Percentiles rank a stretch among this genome's conserved stretches.
Evolutionary conservation across 1,140 invertebrate species (phyloP).

Genomic region (Trichonephila clavata): DNA sequence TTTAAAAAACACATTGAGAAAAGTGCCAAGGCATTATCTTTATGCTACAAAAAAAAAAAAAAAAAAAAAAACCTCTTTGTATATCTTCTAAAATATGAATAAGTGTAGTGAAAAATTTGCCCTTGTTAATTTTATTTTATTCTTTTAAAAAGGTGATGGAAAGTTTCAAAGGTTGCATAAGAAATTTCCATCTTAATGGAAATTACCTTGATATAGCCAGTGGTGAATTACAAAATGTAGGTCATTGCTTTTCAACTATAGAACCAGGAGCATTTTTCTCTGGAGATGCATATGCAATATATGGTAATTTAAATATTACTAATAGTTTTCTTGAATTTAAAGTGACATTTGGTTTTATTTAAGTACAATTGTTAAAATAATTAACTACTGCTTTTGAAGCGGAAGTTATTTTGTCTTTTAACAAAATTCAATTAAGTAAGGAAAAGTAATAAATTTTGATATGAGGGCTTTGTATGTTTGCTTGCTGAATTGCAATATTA

Average conservation of each 20-base stretch:
- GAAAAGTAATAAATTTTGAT: too few relatives aligned
- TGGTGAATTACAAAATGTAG: slow-evolving; percentile 87
- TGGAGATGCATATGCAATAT: slow-evolving; percentile 90
- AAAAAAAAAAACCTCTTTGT: too few relatives aligned
- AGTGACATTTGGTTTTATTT: background rate
- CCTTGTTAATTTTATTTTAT: background rate
- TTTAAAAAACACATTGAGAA: too few relatives aligned
- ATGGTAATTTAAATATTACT: slow-evolving; percentile 84
- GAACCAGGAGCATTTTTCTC: slow-evolving; percentile 93
- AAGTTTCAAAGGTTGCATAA: slow-evolving; percentile 91
- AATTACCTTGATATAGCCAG: slow-evolving; percentile 86
- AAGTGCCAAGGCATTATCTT: too few relatives aligned
- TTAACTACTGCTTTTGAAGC: background rate
- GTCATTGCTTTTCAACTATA: slow-evolving; percentile 92
- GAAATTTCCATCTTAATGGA: slow-evolving; percentile 88
- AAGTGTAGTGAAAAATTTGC: background rate
- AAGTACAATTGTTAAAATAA: background rate
- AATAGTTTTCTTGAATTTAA: background rate
- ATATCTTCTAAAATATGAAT: too few relatives aligned
- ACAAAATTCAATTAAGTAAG: too few relatives aligned
- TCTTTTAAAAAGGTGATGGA: slow-evolving; percentile 83
- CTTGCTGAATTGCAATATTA: too few relatives aligned
- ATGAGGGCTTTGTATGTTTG: too few relatives aligned
- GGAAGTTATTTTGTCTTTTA: background rate
- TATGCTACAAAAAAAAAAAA: too few relatives aligned